A percentile compares a stretch with the other conserved stretches of the same genome.
phyloP scores from a whole-genome alignment of 2,888 invertebrate genomes.

The Pseudeuparius sepicola region DNA sequence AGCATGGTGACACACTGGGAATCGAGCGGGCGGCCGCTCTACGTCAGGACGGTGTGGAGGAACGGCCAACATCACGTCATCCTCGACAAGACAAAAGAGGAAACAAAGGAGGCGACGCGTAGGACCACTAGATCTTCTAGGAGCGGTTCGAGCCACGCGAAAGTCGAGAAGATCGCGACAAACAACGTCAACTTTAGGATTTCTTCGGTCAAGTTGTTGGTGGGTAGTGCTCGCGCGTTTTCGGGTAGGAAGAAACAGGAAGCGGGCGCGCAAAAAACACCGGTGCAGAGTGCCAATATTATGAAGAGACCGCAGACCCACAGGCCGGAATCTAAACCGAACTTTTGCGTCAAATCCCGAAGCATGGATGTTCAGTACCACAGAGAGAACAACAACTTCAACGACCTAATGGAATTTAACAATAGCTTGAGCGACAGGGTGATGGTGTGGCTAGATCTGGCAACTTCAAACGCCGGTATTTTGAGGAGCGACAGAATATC shows the following conservation, averaged over 20 bases:
- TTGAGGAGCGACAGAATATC: too few relatives aligned
- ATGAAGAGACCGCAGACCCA: background rate
- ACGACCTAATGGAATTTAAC: slow-evolving; percentile 19
- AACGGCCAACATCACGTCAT: slow-evolving; percentile 60
- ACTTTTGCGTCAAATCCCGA: slow-evolving; percentile 23
- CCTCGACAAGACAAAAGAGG: slow-evolving; percentile 49
- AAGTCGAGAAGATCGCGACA: slow-evolving; percentile 18
- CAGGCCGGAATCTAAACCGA: slow-evolving; percentile 5
- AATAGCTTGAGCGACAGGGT: slow-evolving; percentile 59
- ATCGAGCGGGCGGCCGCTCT: slow-evolving; percentile 46
- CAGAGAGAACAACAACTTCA: slow-evolving; percentile 13
- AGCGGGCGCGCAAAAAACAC: background rate
- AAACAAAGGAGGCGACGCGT: background rate
- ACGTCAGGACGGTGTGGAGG: slow-evolving; percentile 55
- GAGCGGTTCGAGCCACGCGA: slow-evolving; percentile 6
- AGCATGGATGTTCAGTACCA: slow-evolving; percentile 15
- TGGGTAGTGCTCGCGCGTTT: slow-evolving; percentile 20
- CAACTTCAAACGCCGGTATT: slow-evolving; percentile 36
- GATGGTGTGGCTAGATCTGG: slow-evolving; percentile 69
- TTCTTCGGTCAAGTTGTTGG: slow-evolving; percentile 28
- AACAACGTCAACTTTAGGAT: slow-evolving; percentile 23
- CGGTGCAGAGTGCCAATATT: background rate
- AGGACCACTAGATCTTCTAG: slow-evolving; percentile 7
- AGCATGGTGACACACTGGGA: slow-evolving; percentile 46
- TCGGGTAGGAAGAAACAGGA: background rate